Evolutionary conservation across 2,888 invertebrate genomes (phyloP).

Genomic region (Carcina quercana): DNA sequence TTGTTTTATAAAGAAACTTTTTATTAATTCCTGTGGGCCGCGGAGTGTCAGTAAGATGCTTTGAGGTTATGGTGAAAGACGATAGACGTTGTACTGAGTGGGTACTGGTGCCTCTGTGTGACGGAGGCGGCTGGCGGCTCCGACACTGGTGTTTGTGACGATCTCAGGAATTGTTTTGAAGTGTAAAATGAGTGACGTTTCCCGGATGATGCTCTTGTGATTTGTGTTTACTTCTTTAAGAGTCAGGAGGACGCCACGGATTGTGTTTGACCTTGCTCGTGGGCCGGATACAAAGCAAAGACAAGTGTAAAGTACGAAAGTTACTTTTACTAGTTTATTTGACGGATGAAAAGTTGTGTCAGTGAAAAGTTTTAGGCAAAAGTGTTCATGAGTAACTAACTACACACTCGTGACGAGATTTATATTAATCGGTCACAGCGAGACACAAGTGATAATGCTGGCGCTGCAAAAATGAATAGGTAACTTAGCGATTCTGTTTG

Average conservation of each 20-base stretch:
- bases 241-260: constrained; percentile 45
- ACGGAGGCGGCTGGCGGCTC: constrained; percentile 32
- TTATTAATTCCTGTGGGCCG: constrained; percentile 76
- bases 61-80: constrained; percentile 68
- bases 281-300: constrained; percentile 32
- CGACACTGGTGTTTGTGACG: constrained; percentile 48
- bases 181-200: constrained; percentile 59
- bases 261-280: constrained; percentile 47
- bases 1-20: constrained; percentile 77
- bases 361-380: constrained; percentile 58
- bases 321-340: constrained; percentile 50
- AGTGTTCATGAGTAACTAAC: constrained; percentile 44
- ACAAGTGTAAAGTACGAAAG: constrained; percentile 50
- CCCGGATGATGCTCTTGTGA: constrained; percentile 58
- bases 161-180: constrained; percentile 65
- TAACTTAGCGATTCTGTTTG: constrained; percentile 6
- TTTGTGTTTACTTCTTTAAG: constrained; percentile 68
- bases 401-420: constrained; percentile 13
- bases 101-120: constrained; percentile 39
- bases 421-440: constrained; percentile 5
- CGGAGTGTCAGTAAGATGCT: constrained; percentile 74
- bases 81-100: constrained; percentile 56
- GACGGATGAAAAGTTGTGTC: constrained; percentile 51
- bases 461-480: constrained; percentile 7
- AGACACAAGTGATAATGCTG: constrained; percentile 18